Evolutionary conservation across 1,140 invertebrate species (phyloP).

Genomic region (Andricus grossulariae): DNA sequence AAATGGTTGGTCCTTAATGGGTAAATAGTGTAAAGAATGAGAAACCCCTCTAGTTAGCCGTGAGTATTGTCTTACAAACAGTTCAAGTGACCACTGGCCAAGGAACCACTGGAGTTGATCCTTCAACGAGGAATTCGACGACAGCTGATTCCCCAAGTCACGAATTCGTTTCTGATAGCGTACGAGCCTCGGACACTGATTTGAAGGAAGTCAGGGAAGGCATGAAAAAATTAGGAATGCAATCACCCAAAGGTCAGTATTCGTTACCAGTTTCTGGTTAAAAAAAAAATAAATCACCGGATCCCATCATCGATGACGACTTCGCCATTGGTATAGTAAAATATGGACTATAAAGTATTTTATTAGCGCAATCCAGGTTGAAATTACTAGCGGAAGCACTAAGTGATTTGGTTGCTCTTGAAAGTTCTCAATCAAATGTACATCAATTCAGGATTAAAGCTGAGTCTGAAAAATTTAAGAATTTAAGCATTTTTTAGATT

Average conservation of each 20-base stretch:
- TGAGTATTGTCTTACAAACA: conserved; percentile 70
- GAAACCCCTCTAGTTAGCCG: conserved; percentile 64
- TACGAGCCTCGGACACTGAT: conserved; percentile 79
- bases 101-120: conserved; percentile 49
- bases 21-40: conserved; percentile 39
- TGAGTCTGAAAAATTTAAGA: too few relatives aligned
- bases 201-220: conserved; percentile 82
- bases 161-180: conserved; percentile 84
- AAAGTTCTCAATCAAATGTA: too few relatives aligned
- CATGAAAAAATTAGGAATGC: conserved; percentile 81
- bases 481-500: too few relatives aligned
- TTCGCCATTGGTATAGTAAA: background rate
- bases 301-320: background rate
- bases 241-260: conserved; percentile 71
- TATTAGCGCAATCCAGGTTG: background rate
- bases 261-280: background rate
- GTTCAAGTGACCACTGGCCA: conserved; percentile 62
- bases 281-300: background rate
- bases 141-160: conserved; percentile 66
- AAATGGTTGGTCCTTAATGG: background rate
- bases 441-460: too few relatives aligned
- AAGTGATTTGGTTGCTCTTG: too few relatives aligned
- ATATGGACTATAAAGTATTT: background rate
- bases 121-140: conserved; percentile 42
- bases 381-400: background rate